Evolutionary conservation across 2,888 invertebrate genomes (phyloP).

Genomic region (Rhyacophila evoluta): DNA sequence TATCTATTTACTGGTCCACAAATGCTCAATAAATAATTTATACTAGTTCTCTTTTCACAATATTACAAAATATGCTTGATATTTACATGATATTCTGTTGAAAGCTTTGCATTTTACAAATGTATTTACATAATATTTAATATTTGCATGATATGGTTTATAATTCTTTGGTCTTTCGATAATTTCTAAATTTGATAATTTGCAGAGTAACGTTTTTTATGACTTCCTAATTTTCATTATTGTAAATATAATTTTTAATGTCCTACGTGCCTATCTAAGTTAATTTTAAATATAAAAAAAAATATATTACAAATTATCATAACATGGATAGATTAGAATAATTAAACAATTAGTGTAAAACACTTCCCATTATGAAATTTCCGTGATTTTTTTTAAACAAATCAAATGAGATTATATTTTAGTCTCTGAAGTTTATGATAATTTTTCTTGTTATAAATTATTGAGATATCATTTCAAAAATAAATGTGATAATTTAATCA

Average conservation of each 20-base stretch:
- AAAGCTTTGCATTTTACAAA: too few relatives aligned
- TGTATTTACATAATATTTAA: too few relatives aligned
- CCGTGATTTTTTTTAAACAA: not conserved
- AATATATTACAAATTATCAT: not conserved
- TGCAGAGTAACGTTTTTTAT: too few relatives aligned
- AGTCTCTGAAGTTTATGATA: not conserved
- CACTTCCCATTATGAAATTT: not conserved
- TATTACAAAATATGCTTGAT: too few relatives aligned
- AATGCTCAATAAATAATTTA: too few relatives aligned
- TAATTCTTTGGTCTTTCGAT: too few relatives aligned
- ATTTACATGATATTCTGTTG: too few relatives aligned
- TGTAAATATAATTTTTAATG: not conserved
- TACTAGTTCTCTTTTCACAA: too few relatives aligned
- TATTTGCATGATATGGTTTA: too few relatives aligned
- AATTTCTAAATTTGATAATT: too few relatives aligned
- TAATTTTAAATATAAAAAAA: not conserved
- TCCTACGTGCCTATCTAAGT: not conserved
- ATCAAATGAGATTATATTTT: not conserved
- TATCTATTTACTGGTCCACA: too few relatives aligned
- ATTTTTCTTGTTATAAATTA: not conserved
- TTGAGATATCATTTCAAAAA: not conserved
- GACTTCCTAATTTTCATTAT: too few relatives aligned
- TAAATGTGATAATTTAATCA: not conserved
- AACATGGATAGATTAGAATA: not conserved
- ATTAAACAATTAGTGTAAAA: not conserved